Evolutionary conservation across 2,797 vertebrate species (phyloP).

Genomic region (Lutjanus campechanus): DNA sequence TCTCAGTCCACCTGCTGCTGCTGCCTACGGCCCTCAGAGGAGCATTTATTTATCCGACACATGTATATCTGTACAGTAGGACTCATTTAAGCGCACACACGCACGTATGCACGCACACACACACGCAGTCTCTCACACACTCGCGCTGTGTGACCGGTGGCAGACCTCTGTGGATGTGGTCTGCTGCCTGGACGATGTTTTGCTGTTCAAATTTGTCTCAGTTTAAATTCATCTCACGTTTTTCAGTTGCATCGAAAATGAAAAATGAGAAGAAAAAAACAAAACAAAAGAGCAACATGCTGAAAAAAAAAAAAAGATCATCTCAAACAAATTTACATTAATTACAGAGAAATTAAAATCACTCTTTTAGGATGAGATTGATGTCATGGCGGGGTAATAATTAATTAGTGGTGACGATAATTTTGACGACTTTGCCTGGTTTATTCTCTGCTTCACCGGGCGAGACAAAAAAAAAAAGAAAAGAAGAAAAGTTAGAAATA

Average conservation of each 20-base stretch:
- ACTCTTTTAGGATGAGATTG: not conserved
- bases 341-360: constrained; percentile 33
- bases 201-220: constrained; percentile 41
- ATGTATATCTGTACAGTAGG: constrained; percentile 53
- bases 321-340: constrained; percentile 23
- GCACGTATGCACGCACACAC: not conserved
- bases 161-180: constrained; percentile 17
- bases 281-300: not conserved
- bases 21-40: constrained; percentile 53
- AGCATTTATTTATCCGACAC: constrained; percentile 37
- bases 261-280: not conserved
- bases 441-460: constrained; percentile 28
- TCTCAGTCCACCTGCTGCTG: constrained; percentile 68
- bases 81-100: constrained; percentile 29
- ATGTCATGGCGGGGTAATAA: not conserved
- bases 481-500: too few relatives aligned
- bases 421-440: constrained; percentile 22
- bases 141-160: constrained; percentile 31
- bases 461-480: not conserved
- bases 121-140: not conserved
- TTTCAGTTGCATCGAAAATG: constrained; percentile 36
- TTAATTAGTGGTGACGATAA: constrained; percentile 15
- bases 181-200: constrained; percentile 41
- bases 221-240: constrained; percentile 46
- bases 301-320: not conserved